These are phyloP conservation scores for Probosciger aterrimus DNA, from an alignment of 2,113 vertebrate genomes.

Conservation along the genomic window DNA sequence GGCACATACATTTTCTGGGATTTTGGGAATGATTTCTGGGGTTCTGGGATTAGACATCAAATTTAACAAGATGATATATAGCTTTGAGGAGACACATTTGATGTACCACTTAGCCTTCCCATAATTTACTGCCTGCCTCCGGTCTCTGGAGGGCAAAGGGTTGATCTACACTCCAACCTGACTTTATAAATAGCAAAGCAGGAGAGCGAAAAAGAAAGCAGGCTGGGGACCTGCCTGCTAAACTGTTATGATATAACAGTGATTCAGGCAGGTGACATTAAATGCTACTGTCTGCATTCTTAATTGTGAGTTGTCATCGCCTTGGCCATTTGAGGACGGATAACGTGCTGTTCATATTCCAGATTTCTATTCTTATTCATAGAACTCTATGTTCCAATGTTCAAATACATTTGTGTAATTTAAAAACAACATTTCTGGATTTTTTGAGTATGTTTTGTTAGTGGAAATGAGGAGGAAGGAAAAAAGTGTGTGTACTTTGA, in stretches of 20 bases:
- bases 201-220: slow-evolving; percentile 46
- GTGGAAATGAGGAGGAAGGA: neutral
- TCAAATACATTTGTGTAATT: neutral
- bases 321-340: slow-evolving; percentile 32
- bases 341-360: slow-evolving; percentile 39
- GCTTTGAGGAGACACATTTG: slow-evolving; percentile 68
- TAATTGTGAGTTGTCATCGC: slow-evolving; percentile 67
- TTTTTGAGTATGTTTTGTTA: neutral
- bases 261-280: slow-evolving; percentile 65
- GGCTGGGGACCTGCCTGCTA: slow-evolving; percentile 47
- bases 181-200: slow-evolving; percentile 70
- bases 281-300: slow-evolving; percentile 60
- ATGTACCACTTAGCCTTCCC: slow-evolving; percentile 70
- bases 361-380: slow-evolving; percentile 15
- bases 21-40: slow-evolving; percentile 65
- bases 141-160: slow-evolving; percentile 53
- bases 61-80: slow-evolving; percentile 71
- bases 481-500: neutral
- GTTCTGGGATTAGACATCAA: slow-evolving; percentile 67
- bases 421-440: neutral
- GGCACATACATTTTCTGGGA: slow-evolving; percentile 48
- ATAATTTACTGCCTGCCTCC: slow-evolving; percentile 53
- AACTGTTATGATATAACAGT: slow-evolving; percentile 30
- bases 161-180: slow-evolving; percentile 57
- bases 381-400: neutral